Percentiles rank a stretch among this genome's conserved stretches.
phyloP scores from a whole-genome alignment of 1,140 invertebrate genomes.

The Chrysopa pallens region DNA sequence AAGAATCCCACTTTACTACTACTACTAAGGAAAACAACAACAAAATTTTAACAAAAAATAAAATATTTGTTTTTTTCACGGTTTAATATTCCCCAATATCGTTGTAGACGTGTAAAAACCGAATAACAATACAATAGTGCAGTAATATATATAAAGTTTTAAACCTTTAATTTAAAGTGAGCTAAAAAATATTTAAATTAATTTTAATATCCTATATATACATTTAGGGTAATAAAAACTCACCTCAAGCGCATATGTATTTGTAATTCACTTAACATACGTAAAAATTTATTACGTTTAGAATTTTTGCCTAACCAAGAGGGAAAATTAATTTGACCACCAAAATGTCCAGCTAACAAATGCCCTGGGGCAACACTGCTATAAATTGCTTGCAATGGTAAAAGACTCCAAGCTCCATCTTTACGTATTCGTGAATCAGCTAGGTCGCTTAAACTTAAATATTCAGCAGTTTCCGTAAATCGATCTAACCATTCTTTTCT shows the following conservation, averaged over 20 bases:
- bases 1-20: no score
- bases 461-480: conserved; percentile 63
- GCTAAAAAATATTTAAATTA: no score
- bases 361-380: conserved; percentile 81
- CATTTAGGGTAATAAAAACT: conserved; percentile 7
- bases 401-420: conserved; percentile 68
- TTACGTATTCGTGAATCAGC: conserved; percentile 66
- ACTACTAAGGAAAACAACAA: no score
- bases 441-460: conserved; percentile 70
- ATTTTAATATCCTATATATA: no score
- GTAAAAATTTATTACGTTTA: conserved; percentile 55
- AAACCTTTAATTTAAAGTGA: no score
- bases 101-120: no score
- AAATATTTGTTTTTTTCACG: no score
- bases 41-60: no score
- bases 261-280: conserved; percentile 67
- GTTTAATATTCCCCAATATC: no score
- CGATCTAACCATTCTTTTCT: conserved; percentile 41
- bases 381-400: conserved; percentile 83
- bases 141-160: no score
- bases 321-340: conserved; percentile 74
- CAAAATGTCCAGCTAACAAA: conserved; percentile 59
- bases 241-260: conserved; percentile 64
- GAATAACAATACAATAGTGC: no score
- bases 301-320: conserved; percentile 94